Conservation (phyloP, 2,113 vertebrate species). For the Salvator merianae region DNA sequence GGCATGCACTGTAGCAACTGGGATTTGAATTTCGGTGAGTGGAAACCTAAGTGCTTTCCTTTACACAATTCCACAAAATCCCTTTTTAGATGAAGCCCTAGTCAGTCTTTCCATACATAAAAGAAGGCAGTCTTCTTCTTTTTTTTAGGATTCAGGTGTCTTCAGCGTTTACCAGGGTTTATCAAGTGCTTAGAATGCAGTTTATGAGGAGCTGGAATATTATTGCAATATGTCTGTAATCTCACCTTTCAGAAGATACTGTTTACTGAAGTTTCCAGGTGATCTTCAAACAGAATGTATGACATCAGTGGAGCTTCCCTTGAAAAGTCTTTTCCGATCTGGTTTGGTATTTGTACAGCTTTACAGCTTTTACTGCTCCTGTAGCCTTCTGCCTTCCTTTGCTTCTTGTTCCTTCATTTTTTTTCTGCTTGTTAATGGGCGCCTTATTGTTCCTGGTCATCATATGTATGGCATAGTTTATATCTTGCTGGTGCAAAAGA, state of each 20-base stretch:
- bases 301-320: background rate
- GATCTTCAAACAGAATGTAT: background rate
- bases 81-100: too few species aligned
- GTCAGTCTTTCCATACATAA: background rate
- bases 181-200: background rate
- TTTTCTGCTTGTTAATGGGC: background rate
- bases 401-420: background rate
- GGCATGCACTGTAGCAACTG: too few species aligned
- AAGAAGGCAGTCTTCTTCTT: background rate
- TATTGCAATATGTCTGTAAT: background rate
- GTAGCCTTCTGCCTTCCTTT: background rate
- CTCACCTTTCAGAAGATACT: background rate
- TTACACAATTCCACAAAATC: too few species aligned
- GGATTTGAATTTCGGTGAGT: too few species aligned
- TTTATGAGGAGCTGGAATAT: background rate
- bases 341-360: background rate
- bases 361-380: background rate
- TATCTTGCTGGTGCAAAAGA: background rate
- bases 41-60: too few species aligned
- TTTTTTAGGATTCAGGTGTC: background rate
- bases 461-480: background rate
- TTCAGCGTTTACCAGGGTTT: background rate
- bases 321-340: background rate
- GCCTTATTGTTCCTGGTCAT: too few species aligned
- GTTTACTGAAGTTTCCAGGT: background rate